phyloP scores from a whole-genome alignment of 2,888 invertebrate genomes.

The Melieria crassipennis region DNA sequence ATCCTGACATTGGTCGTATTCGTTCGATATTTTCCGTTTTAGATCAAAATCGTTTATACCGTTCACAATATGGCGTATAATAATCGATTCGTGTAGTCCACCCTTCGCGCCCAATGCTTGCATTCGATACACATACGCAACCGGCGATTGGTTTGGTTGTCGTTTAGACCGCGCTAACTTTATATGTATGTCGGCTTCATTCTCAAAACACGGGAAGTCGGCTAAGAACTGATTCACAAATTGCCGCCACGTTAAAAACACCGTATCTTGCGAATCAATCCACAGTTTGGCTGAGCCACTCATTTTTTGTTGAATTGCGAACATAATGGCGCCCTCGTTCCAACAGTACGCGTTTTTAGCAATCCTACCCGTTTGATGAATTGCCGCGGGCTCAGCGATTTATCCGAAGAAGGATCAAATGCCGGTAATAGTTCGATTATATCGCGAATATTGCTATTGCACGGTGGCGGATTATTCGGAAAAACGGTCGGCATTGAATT shows the following conservation, averaged over 20 bases:
- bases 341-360: conserved; percentile 13
- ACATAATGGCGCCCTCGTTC: conserved; percentile 9
- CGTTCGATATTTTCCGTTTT: conserved; percentile 30
- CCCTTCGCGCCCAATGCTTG: conserved; percentile 21
- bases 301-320: conserved; percentile 11
- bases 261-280: not conserved
- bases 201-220: conserved; percentile 16
- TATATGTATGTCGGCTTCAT: conserved; percentile 13
- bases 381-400: too few species aligned
- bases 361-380: conserved; percentile 7
- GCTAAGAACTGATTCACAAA: conserved; percentile 24
- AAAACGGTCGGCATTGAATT: too few species aligned
- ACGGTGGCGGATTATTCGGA: too few species aligned
- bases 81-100: conserved; percentile 20
- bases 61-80: conserved; percentile 28
- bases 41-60: conserved; percentile 31
- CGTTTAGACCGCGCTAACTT: conserved; percentile 5
- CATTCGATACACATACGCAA: conserved; percentile 31
- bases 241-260: conserved; percentile 21
- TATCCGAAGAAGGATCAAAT: too few species aligned
- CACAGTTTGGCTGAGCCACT: conserved; percentile 8
- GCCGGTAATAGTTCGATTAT: too few species aligned
- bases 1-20: conserved; percentile 29
- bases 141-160: not conserved
- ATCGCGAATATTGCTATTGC: too few species aligned